A percentile compares a stretch with the other conserved stretches of the same genome.
Evolutionary conservation across 2,888 invertebrate species (phyloP).

Genomic region (Torymus aiolomorphi): DNA sequence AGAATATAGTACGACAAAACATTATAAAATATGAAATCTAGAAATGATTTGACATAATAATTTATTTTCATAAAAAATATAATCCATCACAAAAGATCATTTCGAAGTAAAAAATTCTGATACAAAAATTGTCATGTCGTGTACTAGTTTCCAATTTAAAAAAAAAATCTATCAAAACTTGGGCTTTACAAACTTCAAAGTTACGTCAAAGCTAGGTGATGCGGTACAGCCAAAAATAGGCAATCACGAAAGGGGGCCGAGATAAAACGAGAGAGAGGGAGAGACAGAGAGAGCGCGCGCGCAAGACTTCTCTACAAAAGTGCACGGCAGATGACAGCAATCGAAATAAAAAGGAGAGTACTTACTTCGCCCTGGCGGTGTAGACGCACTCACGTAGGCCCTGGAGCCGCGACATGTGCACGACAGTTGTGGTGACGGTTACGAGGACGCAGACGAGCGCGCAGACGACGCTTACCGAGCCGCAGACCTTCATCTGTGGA

Average conservation of each 20-base stretch:
- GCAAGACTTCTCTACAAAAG: background rate
- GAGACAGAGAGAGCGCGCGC: background rate
- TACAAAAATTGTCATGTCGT: no score
- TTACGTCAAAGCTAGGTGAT: no score
- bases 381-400: slow-evolving; percentile 92
- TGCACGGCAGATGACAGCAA: background rate
- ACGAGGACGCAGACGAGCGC: slow-evolving; percentile 92
- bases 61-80: no score
- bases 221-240: background rate
- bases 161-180: no score
- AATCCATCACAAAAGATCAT: no score
- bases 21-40: no score
- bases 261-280: background rate
- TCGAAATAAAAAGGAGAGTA: no score
- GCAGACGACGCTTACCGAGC: slow-evolving; percentile 90
- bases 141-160: no score
- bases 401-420: slow-evolving; percentile 92
- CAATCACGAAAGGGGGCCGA: slow-evolving; percentile 1
- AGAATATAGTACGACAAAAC: no score
- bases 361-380: slow-evolving; percentile 77
- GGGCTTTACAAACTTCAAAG: no score
- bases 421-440: slow-evolving; percentile 92
- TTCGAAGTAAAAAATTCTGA: no score
- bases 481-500: slow-evolving; percentile 89
- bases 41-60: no score